Evolutionary conservation across 2,797 vertebrate genomes (phyloP), one percentile per base, ranked within the genome.

Genomic region (Jordanella pulchra): DNA sequence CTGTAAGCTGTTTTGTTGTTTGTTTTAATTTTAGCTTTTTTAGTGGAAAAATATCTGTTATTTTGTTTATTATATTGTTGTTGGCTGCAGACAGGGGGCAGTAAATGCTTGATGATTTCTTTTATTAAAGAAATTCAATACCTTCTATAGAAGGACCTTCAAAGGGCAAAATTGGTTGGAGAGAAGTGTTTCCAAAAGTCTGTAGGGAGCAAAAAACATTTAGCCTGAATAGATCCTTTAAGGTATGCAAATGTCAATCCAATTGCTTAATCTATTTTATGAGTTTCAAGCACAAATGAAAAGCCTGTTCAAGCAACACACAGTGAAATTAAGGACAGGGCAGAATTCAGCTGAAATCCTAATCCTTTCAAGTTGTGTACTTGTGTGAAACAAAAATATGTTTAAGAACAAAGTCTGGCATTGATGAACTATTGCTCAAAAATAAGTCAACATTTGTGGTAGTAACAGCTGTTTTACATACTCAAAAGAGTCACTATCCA

Each of bases 51-150:
- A 74, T 63, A 75, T 70, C 44, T 75, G 65, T 25, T 39, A 80
- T 77, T 42, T 77, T 67, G 39, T 53, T 28, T 63, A 69, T 54
- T 65, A 72, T 47, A 45, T 47, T 74, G 7, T 74, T 28, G 7
- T 28, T 28, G 44, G 35, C 58, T 65, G 81, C 77, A 84, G 85
- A 84, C 73, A 93, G 91, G 86, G 84, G 91, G 89, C 82, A 79
- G 77, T 71, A 88, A 72, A 88, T 84, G 75, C 84, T 74, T 73
- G 72, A 48, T 56, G 51, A 84, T 80, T 67, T 35, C 10, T 68
- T 72, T 32, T 7, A 7, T 75, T 83, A 81, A 84, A 53, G 80
- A 81, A 78, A 89, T 89, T 89, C 65, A 60, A 58, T 87, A 84
- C 82, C 69, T 74, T 70, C 64, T 39, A 21, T 44, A 64, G 60